A percentile compares a stretch with the other conserved stretches of the same genome.
These are phyloP conservation scores for Morbakka virulenta DNA, from an alignment of 30 jellyfish, hydroid and myxozoan genomes.

Conservation along the genomic window DNA sequence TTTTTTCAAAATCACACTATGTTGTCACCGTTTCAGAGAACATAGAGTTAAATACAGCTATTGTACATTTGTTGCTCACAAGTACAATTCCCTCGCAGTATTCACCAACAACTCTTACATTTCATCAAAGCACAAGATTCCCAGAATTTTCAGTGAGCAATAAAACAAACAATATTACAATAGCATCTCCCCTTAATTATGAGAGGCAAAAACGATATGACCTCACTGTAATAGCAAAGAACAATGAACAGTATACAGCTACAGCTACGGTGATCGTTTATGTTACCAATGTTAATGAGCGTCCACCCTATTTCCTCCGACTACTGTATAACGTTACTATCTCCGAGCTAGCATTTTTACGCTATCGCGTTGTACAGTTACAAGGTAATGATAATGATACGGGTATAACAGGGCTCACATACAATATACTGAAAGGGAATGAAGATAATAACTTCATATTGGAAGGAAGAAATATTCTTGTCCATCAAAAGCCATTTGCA, in stretches of 20 bases:
- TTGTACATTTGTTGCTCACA: not conserved
- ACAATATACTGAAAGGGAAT: not conserved
- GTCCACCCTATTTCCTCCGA: constrained; percentile 71
- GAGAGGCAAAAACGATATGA: constrained; percentile 43
- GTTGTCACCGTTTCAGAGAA: constrained; percentile 49
- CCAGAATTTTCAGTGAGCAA: constrained; percentile 5
- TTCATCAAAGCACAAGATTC: not conserved
- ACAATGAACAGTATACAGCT: constrained; percentile 25
- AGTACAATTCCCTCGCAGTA: too few species aligned
- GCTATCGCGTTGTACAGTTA: constrained; percentile 21
- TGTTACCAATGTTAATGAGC: constrained; percentile 60
- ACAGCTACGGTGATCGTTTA: constrained; percentile 62
- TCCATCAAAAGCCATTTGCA: not conserved
- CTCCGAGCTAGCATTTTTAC: constrained; percentile 53
- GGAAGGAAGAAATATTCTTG: not conserved
- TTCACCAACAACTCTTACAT: not conserved
- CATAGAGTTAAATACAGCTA: constrained; percentile 14
- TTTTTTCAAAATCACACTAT: constrained; percentile 55
- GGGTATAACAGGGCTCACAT: not conserved
- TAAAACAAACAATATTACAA: constrained; percentile 4
- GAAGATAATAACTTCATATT: not conserved
- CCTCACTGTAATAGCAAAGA: constrained; percentile 63
- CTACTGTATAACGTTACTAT: constrained; percentile 24
- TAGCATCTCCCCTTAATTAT: constrained; percentile 50
- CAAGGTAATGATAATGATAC: constrained; percentile 53